Conservation (phyloP, 2,888 invertebrate genomes). For the Dicyrtomina minuta region DNA sequence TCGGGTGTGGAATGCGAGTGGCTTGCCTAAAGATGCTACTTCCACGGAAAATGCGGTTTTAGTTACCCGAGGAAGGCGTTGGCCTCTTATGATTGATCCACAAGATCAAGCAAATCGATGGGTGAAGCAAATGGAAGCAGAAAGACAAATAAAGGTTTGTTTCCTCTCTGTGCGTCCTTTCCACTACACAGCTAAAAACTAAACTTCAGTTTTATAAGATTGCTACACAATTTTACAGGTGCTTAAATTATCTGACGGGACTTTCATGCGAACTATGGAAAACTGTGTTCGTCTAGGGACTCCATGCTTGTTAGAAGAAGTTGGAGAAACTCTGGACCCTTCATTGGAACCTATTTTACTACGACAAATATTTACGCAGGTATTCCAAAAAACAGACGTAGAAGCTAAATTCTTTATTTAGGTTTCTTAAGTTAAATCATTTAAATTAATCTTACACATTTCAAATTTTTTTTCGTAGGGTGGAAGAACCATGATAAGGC, state of each 20-base stretch:
- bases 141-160: constrained; percentile 66
- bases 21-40: constrained; percentile 80
- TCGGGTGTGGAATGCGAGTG: constrained; percentile 84
- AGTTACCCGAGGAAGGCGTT: constrained; percentile 76
- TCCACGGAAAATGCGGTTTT: constrained; percentile 92
- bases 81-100: constrained; percentile 93
- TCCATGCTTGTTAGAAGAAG: constrained; percentile 83
- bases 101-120: constrained; percentile 90
- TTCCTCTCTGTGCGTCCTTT: no score
- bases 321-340: constrained; percentile 84
- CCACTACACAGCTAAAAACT: no score
- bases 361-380: constrained; percentile 75
- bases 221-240: constrained; percentile 55
- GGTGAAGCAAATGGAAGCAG: constrained; percentile 83
- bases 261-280: constrained; percentile 76
- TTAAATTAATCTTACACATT: no score
- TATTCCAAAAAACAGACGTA: no score
- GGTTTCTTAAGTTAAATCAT: no score
- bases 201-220: background rate
- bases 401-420: background rate
- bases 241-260: constrained; percentile 74
- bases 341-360: constrained; percentile 78
- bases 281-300: constrained; percentile 78
- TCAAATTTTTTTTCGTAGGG: constrained; percentile 60
- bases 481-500: constrained; percentile 76